Evolutionary conservation across 2,888 invertebrate genomes (phyloP), one percentile per base, ranked within the genome.

Genomic region (Drosophila leonis): DNA sequence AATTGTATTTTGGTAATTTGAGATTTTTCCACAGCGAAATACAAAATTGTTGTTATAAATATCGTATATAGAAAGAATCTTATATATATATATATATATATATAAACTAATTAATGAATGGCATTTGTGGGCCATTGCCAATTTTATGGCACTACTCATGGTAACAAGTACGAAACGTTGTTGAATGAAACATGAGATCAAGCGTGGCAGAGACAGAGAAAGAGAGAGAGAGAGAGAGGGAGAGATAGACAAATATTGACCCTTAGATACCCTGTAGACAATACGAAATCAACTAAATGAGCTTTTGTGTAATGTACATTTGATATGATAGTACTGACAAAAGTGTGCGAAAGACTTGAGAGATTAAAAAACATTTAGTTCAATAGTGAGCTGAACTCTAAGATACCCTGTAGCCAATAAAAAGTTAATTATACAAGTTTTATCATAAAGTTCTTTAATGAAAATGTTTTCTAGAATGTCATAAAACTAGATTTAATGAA

Each of bases 101-200:
- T 35, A 27, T 6, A 27, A 27, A 24, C 42, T 44, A 13, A 60
- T 54, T 60, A 60, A 60, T 57, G 2, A 52, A 46, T 51, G 20
- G 29, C 29, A 52, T 29, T 60, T 20, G n/a, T 15, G 9, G 9
- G 27, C 24, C 41, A 48, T 20, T 31, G 20, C 4, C 13, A 33
- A 15, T 61, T 70, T 63, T 27, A 75, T 65, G 31, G 51, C 41
- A 24, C 44, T 65, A 44, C 54, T 62, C 55, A 37, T 73, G 31
- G 78, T 27, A 59, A 76, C 74, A 73, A 63, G 41, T 41, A 5
- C 29, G 12, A 15, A 54, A 44, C 29, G 1, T 12, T 57, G 10
- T 18, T 35, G 51, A 52, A 33, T 55, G 29, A 49, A 63, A 35
- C 8, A 44, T 42, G 65, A 29, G 49, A 41, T 41, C n/a, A 15